Evolutionary conservation across 2,797 vertebrate genomes (phyloP).

Genomic region (Gephyroberyx darwinii): DNA sequence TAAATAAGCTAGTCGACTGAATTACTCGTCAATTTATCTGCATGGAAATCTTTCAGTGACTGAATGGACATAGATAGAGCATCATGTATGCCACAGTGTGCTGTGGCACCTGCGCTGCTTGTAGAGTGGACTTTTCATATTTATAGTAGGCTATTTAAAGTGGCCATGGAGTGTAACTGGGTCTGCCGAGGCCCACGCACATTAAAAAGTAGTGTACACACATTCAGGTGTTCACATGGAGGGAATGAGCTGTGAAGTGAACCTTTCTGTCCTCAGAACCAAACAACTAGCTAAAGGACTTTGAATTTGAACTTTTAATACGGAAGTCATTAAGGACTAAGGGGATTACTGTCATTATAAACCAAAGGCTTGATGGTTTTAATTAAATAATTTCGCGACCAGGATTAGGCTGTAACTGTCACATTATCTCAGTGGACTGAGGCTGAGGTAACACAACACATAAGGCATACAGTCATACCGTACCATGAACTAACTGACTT

Average conservation of each 20-base stretch:
- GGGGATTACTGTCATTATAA: slow-evolving; percentile 8
- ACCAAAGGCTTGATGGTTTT: neutral
- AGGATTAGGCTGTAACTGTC: too few relatives aligned
- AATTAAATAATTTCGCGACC: neutral
- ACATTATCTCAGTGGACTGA: slow-evolving; percentile 1
- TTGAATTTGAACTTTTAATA: slow-evolving; percentile 17
- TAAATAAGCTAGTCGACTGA: slow-evolving; percentile 31
- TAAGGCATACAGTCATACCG: slow-evolving; percentile 41
- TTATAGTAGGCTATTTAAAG: slow-evolving; percentile 50
- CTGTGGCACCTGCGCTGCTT: slow-evolving; percentile 14
- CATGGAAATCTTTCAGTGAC: slow-evolving; percentile 2
- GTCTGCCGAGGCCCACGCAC: slow-evolving; percentile 32
- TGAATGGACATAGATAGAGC: neutral
- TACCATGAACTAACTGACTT: slow-evolving; percentile 40
- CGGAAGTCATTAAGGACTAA: neutral
- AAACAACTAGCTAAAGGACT: slow-evolving; percentile 7
- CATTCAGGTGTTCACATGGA: slow-evolving; percentile 5
- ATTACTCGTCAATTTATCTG: slow-evolving; percentile 28
- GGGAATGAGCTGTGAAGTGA: slow-evolving; percentile 29
- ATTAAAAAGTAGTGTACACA: neutral
- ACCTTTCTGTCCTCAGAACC: neutral
- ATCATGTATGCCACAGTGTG: neutral
- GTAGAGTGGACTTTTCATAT: slow-evolving; percentile 28
- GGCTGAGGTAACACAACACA: slow-evolving; percentile 17
- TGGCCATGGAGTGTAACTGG: neutral